A percentile compares a stretch with the other conserved stretches of the same genome.
Evolutionary conservation across 2,113 vertebrate genomes (phyloP).

Genomic region (Maccullochella peelii): DNA sequence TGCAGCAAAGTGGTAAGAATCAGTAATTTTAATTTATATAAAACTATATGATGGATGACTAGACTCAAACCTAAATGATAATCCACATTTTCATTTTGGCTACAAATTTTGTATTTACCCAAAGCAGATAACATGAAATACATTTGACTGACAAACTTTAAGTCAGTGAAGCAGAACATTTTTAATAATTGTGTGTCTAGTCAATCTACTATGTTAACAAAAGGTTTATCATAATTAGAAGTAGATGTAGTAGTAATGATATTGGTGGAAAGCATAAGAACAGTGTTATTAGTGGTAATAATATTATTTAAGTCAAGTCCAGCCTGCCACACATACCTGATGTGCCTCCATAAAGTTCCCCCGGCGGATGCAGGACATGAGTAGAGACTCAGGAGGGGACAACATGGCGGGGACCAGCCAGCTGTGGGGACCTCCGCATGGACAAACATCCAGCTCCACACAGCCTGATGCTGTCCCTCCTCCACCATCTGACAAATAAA

Average conservation of each 20-base stretch:
- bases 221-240: not conserved
- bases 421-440: conserved; percentile 80
- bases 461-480: conserved; percentile 61
- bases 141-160: not conserved
- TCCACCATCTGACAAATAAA: conserved; percentile 84
- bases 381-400: conserved; percentile 94
- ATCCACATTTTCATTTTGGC: too few relatives aligned
- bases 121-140: not conserved
- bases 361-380: conserved; percentile 92
- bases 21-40: too few relatives aligned
- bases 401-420: conserved; percentile 94
- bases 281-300: not conserved
- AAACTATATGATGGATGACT: too few relatives aligned
- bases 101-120: too few relatives aligned
- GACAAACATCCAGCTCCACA: conserved; percentile 78
- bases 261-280: not conserved
- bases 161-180: too few relatives aligned
- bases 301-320: too few relatives aligned
- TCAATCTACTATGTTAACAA: not conserved
- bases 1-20: too few relatives aligned
- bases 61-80: too few relatives aligned
- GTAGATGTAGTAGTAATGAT: too few relatives aligned
- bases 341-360: conserved; percentile 94
- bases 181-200: not conserved
- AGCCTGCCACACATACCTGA: conserved; percentile 83